Percentiles rank a stretch among this genome's conserved stretches.
phyloP scores from a whole-genome alignment of 2,888 invertebrate genomes.

The Eristalis arbustorum region DNA sequence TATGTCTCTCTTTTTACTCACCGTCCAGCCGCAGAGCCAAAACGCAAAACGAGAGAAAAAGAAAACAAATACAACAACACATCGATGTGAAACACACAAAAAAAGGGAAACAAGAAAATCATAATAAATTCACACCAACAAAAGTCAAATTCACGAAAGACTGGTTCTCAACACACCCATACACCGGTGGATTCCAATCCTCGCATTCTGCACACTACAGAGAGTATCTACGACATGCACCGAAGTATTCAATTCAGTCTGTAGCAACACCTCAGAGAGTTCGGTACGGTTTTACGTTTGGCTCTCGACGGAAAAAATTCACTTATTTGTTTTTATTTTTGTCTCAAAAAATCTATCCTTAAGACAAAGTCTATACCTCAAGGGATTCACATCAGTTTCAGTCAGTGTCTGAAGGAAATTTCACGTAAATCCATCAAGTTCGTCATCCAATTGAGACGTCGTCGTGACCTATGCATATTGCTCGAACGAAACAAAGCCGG shows the following conservation, averaged over 20 bases:
- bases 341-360: background rate
- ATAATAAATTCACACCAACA: conserved; percentile 71
- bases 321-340: conserved; percentile 10
- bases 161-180: conserved; percentile 67
- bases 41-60: conserved; percentile 1
- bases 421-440: conserved; percentile 3
- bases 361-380: background rate
- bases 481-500: conserved; percentile 39
- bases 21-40: conserved; percentile 22
- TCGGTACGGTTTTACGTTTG: conserved; percentile 66
- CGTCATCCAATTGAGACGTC: background rate
- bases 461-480: background rate
- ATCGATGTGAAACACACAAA: background rate
- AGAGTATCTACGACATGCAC: conserved; percentile 68
- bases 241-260: conserved; percentile 67
- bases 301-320: conserved; percentile 38
- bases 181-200: conserved; percentile 58
- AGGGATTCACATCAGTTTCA: background rate
- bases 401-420: background rate
- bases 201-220: conserved; percentile 46
- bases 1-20: conserved; percentile 50
- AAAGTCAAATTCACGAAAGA: conserved; percentile 71
- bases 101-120: conserved; percentile 61
- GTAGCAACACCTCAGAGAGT: conserved; percentile 66
- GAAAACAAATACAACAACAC: background rate